Evolutionary conservation across 2,888 invertebrate genomes (phyloP), one percentile per base, ranked within the genome.

Genomic region (Ornithoptera alexandrae): DNA sequence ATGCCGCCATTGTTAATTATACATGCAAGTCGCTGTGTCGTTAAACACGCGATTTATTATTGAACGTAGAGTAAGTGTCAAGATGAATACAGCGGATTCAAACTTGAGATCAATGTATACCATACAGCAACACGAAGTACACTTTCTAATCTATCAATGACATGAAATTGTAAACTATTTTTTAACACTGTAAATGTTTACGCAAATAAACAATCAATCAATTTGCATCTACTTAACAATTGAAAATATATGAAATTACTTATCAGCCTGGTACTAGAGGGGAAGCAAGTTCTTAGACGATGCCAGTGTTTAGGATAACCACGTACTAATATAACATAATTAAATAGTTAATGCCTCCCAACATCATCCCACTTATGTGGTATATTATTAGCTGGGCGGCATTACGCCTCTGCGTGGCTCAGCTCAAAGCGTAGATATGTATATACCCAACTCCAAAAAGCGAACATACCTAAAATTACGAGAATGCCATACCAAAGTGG

Each of bases 1-100:
- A 89, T 89, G 82, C 88, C 78, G 78, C 89, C 86, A 90, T 92
- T 91, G 92, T 92, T 90, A 89, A 92, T 91, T 91, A 90, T 87
- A 74, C 75, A 74, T 68, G 88, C 89, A 86, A 89, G 87, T 86
- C 90, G 86, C 84, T 81, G 85, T 87, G 87, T 85, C 88, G 89
- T 87, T 89, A 88, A 90, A 90, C 89, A 89, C 86, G 89, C 88
- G 86, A 92, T 92, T 90, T 91, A 91, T 90, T 89, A 86, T 88
- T 84, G 84, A 83, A 63, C 62, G 62, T 6, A 17, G 39, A 53
- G 53, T 30, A 90, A 81, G 90, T 88, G 89, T 88, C 80, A 77
- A 80, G 79, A 85, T 87, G 87, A 80, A 83, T 88, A 85, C 84
- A 81, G 82, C 83, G 85, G 36, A 68, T 66, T 50, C 59, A 59